Base-by-base conservation (phyloP, 2,888 invertebrate genomes). In the Archips crataeganus region DNA sequence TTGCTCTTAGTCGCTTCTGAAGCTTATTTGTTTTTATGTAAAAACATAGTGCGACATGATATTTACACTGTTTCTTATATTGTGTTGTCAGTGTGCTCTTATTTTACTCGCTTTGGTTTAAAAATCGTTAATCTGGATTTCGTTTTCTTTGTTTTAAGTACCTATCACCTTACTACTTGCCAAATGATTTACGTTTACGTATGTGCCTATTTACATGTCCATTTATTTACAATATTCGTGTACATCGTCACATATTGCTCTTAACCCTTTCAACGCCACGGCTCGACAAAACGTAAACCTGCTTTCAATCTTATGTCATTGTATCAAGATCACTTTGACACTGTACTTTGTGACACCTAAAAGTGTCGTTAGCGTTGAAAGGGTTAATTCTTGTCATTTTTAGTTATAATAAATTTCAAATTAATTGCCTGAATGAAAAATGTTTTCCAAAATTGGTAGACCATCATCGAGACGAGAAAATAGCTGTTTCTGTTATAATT, bases 1-100 rank as follows among this genome's bases (percentile, higher is more conserved):
- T 81, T 78, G 79, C 85, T 85, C 86, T 85, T 88, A 89, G 88
- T 84, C 77, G 92, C 92, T 92, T 92, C 72, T 79, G 72, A 75
- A 80, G 84, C 88, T 90, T 90, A 82, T 84, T 79, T 79, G 78
- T 81, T 79, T 75, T 79, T 78, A 75, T 79, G 77, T 81, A 75
- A 90, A 89, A 84, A 84, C 91, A 92, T 91, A 81, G 75, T 88
- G 83, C 80, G 87, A 92, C 89, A 90, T 92, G 89, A 82, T 79
- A 77, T 79, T 39, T 59, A 79, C 36, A 54, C 74, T 51, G 75
- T 66, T 77, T 81, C 54, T 82, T 76, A 72, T 77, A 82, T 84
- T 87, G 80, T 82, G 85, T 84, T 85, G 85, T 87, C 82, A 80
- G 84, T 90, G 86, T 91, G 88, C 83, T 80, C 76, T 83, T 81